Evolutionary conservation across 2,113 vertebrate species (phyloP), one percentile per base, ranked within the genome.

Genomic region (Junco hyemalis): DNA sequence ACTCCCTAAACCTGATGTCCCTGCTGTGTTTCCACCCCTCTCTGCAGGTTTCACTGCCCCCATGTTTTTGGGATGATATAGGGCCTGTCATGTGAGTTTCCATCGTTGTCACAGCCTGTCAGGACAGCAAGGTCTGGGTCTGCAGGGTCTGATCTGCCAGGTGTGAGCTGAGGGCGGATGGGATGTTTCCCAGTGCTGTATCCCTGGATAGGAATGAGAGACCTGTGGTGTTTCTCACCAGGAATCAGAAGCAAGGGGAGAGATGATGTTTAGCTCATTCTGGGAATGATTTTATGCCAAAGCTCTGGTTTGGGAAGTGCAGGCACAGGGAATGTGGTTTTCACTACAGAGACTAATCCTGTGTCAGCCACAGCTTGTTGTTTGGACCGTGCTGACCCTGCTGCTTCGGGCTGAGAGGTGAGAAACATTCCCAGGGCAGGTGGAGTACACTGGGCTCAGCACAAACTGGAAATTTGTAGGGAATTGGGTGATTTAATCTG

Each of bases 221-320:
- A 33, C 23, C 21, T 14, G 0, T 15, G 1, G 1, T 18, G 45
- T 56, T 81, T 70, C 29, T 54, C 45, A 16, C 12, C 0, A 0
- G 36, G 36, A 60, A 28, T 17, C 12, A 40, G 65, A 73, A 81
- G 22, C 9, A 20, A 31, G 56, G 36, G 1, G 5, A 57, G 5
- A 57, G 70, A 20, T 35, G 26, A 13, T 61, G 70, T 60, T 74
- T 61, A 22, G 5, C 54, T 81, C 42, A 0, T 79, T 64, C 53
- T 35, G 36, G 54, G 22, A 51, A 25, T 11, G 40, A 6, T 53
- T 61, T 61, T 8, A 6, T 51, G 35, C 51, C 61, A 66, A 56
- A 83, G 50, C 44, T 31, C 26, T 0, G 0, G 2, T 45, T 15
- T 10, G 15, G 47, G 51, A 77, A 29, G 21, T 1, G 9, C 26